Conservation (phyloP, 2,113 vertebrate species). For the Clarias macrocephalus region DNA sequence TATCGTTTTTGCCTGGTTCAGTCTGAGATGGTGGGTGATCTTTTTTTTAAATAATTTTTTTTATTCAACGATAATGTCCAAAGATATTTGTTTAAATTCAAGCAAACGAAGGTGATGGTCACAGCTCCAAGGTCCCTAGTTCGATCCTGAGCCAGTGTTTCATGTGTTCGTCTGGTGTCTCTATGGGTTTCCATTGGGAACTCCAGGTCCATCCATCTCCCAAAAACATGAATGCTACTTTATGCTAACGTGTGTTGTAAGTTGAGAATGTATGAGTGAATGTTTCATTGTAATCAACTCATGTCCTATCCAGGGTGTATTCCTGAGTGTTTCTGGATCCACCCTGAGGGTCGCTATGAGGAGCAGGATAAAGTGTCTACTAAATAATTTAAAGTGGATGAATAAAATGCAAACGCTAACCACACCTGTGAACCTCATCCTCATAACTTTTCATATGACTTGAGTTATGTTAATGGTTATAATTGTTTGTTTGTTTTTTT, state of each 20-base stretch:
- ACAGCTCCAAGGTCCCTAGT: not conserved
- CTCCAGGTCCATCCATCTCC: not conserved
- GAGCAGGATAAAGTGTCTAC: not conserved
- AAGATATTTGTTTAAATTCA: not conserved
- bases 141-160: not conserved
- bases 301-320: not conserved
- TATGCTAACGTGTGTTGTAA: not conserved
- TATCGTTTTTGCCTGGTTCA: not conserved
- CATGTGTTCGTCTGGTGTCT: not conserved
- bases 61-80: not conserved
- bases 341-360: not conserved
- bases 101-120: not conserved
- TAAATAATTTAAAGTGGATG: not conserved
- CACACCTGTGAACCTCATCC: not conserved
- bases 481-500: not conserved
- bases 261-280: not conserved
- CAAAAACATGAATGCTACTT: not conserved
- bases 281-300: not conserved
- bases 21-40: not conserved
- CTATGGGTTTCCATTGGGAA: not conserved
- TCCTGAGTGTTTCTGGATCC: not conserved
- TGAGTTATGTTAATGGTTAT: not conserved
- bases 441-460: not conserved
- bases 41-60: not conserved
- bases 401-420: not conserved